Conservation (phyloP, 2,797 vertebrate genomes). For the Prionace glauca region DNA sequence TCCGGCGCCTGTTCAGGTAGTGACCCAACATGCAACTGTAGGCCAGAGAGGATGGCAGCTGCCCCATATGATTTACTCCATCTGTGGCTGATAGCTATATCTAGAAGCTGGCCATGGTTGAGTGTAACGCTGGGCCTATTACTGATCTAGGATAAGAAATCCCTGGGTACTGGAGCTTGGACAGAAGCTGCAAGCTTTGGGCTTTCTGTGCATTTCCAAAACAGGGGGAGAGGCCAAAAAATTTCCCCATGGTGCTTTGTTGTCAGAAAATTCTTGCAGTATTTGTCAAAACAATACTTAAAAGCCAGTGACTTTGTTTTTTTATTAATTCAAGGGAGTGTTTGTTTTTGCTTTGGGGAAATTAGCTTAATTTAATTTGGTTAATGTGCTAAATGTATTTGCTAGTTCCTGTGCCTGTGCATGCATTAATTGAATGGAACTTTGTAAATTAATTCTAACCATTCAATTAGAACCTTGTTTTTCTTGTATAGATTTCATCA, state of each 20-base stretch:
- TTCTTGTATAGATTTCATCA: background rate
- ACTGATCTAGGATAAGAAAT: background rate
- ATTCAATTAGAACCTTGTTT: background rate
- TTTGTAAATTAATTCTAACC: background rate
- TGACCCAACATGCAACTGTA: background rate
- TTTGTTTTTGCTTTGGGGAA: background rate
- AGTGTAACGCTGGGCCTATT: background rate
- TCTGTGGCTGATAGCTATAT: background rate
- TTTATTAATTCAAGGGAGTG: background rate
- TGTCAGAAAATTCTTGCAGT: background rate
- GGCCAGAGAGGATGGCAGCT: background rate
- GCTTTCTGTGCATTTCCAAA: background rate
- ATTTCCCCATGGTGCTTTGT: background rate
- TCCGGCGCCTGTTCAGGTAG: background rate
- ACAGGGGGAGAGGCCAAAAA: background rate
- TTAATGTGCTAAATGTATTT: background rate
- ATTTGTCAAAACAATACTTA: background rate
- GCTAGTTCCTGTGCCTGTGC: background rate
- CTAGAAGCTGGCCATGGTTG: background rate
- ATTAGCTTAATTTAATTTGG: constrained; percentile 4
- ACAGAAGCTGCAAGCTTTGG: too few relatives aligned
- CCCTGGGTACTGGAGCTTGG: too few relatives aligned
- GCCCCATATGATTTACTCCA: background rate
- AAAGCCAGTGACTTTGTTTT: background rate
- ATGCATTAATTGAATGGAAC: background rate